Base-by-base conservation (phyloP, 2,113 vertebrate genomes). In the Choloepus hoffmanni region DNA sequence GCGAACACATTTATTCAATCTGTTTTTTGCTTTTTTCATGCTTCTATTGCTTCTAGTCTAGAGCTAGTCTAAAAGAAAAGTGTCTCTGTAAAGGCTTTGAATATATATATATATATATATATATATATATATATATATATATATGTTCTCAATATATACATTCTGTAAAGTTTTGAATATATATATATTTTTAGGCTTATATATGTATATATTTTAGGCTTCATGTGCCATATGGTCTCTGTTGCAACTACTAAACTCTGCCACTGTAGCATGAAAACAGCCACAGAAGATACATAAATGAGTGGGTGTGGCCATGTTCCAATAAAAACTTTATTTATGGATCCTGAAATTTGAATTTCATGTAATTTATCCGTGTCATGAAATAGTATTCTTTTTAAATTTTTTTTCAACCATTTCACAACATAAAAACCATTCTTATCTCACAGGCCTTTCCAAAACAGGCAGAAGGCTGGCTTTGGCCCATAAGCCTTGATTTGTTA, bases 341-440 rank as follows among this genome's bases (percentile, higher is more conserved):
- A 90, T 28, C 58, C 1, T 79, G 36, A 43, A 92, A 79, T 63
- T 45, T 60, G n/a, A 70, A 76, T 81, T 95, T 93, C 62, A 78
- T 62, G 79, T 73, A 40, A 92, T 73, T 85, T 89, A 85, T 36
- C 4, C 12, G 33, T 23, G 63, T 23, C 5, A 65, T 48, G 28
- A 70, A 91, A 87, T 62, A 18, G 18, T 82, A 23, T 40, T 50
- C 30, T 84, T 23, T 40, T 43, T 53, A n/a, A 21, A 45, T 3
- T 77, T 7, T 76, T 86, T 76, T 86, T 55, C 36, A 85, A 73
- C 23, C 30, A 87, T 68, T 92, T 78, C 23, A 53, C 92, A 87
- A 18, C 78, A 12, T 70, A 53, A 72, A 90, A 81, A 40, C 26
- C 55, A 33, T 23, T 53, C 28, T 28, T 50, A 82, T 53, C 33